Base-by-base conservation (phyloP, 1,140 invertebrate species). In the Pectinophora gossypiella region DNA sequence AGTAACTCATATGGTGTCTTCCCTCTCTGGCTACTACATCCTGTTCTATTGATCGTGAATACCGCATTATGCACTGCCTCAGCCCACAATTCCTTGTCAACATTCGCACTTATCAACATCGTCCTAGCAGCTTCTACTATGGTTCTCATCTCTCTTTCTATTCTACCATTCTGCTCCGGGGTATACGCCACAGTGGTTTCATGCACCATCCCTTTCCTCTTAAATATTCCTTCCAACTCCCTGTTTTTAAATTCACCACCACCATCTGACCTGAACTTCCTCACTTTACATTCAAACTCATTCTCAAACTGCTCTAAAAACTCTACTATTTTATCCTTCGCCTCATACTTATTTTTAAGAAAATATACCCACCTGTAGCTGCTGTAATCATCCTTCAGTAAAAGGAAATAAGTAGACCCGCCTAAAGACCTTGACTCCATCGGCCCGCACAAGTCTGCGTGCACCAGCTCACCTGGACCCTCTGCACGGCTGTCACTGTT, bases 111-210 rank as follows among this genome's bases (percentile, higher is more conserved):
- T 38, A 22, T 9, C 18, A 61, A 32, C 49, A 61, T 53, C 7
- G 59, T 50, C 19, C 54, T 35, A 21, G 55, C 55, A 35, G 59
- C 32, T 23, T 57, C 59, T 1, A 44, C 27, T 2, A 54, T n/a
- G 9, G 50, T 57, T 48, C 47, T 47, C 5, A 38, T 53, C 18
- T 57, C 50, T 1, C 54, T n/a, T 50, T 61, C 53, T 2, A 36
- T 20, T 61, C 66, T 47, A 56, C 86, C 72, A 74, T 84, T 76
- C 54, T 72, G 66, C 59, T 88, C 61, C 19, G 78, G 78, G 7
- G 69, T 70, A 57, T 87, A 81, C 4, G 15, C 19, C 6, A 43
- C 40, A 2, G 40, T 43, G 4, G 18, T 19, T 49, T 69, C 54
- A 49, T 50, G 46, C 6, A 51, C 42, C 32, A 70, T 75, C 9